These are phyloP conservation scores for Syngnathus rostellatus DNA, from an alignment of 2,797 vertebrate species.

Conservation along the genomic window DNA sequence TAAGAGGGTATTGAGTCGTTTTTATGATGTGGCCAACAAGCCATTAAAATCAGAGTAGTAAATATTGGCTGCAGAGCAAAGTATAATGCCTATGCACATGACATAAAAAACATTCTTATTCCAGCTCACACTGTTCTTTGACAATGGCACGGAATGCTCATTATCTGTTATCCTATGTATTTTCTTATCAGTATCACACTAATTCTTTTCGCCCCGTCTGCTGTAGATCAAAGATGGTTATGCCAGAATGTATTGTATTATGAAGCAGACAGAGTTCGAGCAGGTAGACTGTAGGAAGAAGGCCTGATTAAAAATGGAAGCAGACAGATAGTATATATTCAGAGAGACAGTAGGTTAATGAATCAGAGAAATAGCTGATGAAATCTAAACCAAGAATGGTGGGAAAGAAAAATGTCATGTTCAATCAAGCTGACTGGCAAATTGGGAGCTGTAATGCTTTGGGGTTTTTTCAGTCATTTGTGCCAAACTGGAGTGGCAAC, in stretches of 20 bases:
- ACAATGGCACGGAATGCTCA: constrained; percentile 32
- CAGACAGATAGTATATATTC: constrained; percentile 40
- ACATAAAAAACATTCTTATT: constrained; percentile 43
- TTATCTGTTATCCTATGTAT: constrained; percentile 39
- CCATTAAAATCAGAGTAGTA: constrained; percentile 59
- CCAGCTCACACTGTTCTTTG: constrained; percentile 37
- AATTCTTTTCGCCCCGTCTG: constrained; percentile 37
- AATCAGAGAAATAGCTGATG: constrained; percentile 46
- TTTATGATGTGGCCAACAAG: constrained; percentile 56
- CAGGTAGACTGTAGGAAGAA: constrained; percentile 16
- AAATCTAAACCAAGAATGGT: constrained; percentile 42
- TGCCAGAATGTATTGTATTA: constrained; percentile 33
- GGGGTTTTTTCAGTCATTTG: constrained; percentile 33
- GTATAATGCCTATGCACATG: constrained; percentile 21
- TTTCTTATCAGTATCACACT: constrained; percentile 42
- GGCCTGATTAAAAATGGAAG: constrained; percentile 44
- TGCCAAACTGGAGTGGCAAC: constrained; percentile 40
- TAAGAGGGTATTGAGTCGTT: constrained; percentile 44
- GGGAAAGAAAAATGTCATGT: constrained; percentile 56
- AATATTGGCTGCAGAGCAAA: constrained; percentile 33
- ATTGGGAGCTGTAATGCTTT: constrained; percentile 57
- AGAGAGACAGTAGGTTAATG: constrained; percentile 34
- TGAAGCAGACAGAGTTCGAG: constrained; percentile 41
- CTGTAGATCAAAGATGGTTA: constrained; percentile 44
- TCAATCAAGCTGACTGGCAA: constrained; percentile 61